phyloP scores from a whole-genome alignment of 2,888 invertebrate species.

The Sympetrum striolatum region DNA sequence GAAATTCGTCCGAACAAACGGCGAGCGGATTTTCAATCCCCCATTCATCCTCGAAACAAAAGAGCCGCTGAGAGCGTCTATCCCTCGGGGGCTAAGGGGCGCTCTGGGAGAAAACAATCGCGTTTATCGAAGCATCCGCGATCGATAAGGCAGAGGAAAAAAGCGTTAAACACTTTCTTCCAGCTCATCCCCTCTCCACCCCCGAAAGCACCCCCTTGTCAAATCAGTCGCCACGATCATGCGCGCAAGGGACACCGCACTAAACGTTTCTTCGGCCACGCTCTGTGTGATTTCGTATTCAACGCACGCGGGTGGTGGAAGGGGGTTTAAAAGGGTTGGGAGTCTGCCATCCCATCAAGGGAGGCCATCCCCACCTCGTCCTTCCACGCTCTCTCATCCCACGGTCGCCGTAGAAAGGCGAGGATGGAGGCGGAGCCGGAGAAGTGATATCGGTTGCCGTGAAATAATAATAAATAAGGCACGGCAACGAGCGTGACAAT shows the following conservation, averaged over 20 bases:
- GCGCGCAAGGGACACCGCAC: background rate
- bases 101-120: background rate
- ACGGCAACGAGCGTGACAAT: slow-evolving; percentile 11
- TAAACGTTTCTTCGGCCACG: background rate
- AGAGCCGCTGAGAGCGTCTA: background rate
- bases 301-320: background rate
- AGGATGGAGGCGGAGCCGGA: background rate
- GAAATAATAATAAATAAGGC: slow-evolving; percentile 13
- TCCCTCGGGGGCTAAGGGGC: background rate
- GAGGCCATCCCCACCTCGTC: background rate
- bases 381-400: background rate
- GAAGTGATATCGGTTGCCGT: background rate
- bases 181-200: background rate
- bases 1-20: too few relatives aligned
- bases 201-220: background rate
- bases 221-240: background rate
- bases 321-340: background rate
- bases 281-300: background rate
- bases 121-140: background rate
- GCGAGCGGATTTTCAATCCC: background rate
- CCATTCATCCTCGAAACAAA: background rate
- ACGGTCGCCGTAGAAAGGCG: background rate
- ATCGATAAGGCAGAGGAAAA: background rate
- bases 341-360: background rate
- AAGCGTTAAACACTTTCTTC: background rate